Percentiles rank a stretch among this genome's conserved stretches.
Conservation (phyloP, 1,140 invertebrate species). For the Ceratina calcarata region DNA sequence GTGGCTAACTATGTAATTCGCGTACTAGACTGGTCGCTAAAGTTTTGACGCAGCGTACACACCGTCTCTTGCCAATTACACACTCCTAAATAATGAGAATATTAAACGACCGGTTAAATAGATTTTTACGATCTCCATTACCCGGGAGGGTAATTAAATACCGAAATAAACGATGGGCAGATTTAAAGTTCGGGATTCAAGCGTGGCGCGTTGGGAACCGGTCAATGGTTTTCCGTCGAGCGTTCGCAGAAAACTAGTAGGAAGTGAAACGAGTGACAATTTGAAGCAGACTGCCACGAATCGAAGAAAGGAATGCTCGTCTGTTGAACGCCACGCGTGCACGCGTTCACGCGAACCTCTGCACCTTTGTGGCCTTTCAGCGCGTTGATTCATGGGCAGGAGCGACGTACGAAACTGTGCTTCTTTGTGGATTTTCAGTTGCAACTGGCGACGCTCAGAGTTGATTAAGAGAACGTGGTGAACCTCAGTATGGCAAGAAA, state of each 20-base stretch:
- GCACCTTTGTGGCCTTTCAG: slow-evolving; percentile 30
- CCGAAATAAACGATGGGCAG: too few species aligned
- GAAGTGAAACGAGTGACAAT: slow-evolving; percentile 39
- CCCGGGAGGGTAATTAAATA: too few species aligned
- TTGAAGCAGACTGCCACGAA: slow-evolving; percentile 1
- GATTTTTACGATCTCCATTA: background rate
- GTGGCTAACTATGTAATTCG: slow-evolving; percentile 59
- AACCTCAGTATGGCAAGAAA: slow-evolving; percentile 7
- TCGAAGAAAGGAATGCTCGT: slow-evolving; percentile 1
- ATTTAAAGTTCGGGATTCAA: background rate
- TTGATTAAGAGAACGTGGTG: slow-evolving; percentile 14
- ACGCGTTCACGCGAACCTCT: slow-evolving; percentile 39
- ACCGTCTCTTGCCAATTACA: background rate
- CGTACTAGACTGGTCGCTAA: slow-evolving; percentile 27
- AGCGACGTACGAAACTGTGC: slow-evolving; percentile 46
- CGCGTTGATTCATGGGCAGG: slow-evolving; percentile 37
- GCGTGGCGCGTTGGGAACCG: background rate
- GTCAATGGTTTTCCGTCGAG: slow-evolving; percentile 41
- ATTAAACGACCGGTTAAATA: background rate
- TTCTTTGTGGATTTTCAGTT: slow-evolving; percentile 42
- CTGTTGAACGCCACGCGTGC: slow-evolving; percentile 1
- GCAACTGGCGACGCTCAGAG: background rate
- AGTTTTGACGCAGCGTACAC: slow-evolving; percentile 40
- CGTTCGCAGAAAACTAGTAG: slow-evolving; percentile 23
- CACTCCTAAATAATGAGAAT: background rate